A percentile compares a stretch with the other conserved stretches of the same genome.
Conservation (phyloP, 2,113 vertebrate species). For the Colius striatus region DNA sequence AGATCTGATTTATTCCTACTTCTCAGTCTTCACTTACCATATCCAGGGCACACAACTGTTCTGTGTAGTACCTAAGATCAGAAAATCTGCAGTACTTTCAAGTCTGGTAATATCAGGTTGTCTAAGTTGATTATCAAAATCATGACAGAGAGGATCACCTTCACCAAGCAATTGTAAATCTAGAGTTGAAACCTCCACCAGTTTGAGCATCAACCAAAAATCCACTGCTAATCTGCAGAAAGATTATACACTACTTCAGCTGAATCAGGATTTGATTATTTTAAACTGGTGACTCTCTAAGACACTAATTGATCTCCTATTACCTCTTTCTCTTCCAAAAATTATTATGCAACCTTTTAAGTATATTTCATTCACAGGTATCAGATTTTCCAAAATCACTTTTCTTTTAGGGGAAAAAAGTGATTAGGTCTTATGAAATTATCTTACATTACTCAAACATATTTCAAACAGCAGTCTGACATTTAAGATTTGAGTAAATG, state of each 20-base stretch:
- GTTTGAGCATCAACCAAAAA: background rate
- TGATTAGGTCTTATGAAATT: background rate
- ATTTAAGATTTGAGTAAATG: background rate
- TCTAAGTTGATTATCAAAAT: background rate
- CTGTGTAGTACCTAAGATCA: background rate
- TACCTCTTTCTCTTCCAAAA: background rate
- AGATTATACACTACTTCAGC: background rate
- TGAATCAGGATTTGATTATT: background rate
- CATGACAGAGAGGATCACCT: background rate
- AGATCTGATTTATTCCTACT: background rate
- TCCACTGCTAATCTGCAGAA: background rate
- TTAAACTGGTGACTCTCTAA: background rate
- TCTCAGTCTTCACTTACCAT: background rate
- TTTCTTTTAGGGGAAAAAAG: background rate
- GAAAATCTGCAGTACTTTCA: background rate
- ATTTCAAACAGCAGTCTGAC: background rate
- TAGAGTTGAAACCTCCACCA: background rate
- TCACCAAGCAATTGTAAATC: background rate
- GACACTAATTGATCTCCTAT: background rate
- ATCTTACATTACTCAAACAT: background rate
- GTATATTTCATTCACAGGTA: background rate
- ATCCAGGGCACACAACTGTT: background rate
- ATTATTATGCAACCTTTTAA: background rate
- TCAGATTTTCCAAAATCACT: background rate
- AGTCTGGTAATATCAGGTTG: background rate